Evolutionary conservation across 1,140 invertebrate genomes (phyloP), one percentile per base, ranked within the genome.

Genomic region (Zaprionus davidi): DNA sequence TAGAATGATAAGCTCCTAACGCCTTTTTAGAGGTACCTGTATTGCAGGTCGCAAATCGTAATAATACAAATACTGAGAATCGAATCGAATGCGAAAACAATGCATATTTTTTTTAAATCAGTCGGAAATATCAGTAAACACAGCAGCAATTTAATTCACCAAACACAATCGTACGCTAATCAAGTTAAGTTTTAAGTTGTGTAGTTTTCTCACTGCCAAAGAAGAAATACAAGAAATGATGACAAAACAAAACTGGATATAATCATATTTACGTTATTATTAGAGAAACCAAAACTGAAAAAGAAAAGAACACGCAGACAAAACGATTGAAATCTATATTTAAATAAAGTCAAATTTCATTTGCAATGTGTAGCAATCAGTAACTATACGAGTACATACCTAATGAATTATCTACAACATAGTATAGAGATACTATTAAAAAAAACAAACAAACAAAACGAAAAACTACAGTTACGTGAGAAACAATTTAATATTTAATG

Each of bases 331-430:
- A 56, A 56, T 56, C 22, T 28, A 56, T 31, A 51, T 24, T 51
- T 51, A 56, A 56, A n/a, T 24, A 56, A 56, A 7, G 78, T 71
- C 49, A 83, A 79, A 83, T 74, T 90, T 90, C 58, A 71, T 90
- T 88, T 88, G 84, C 85, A 87, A 88, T 79, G 51, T 76, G 81
- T 88, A 88, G 84, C 84, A 90, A 88, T 88, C 85, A 90, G 78
- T 81, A 84, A 84, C 55, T 34, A 76, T 79, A 87, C 62, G 46
- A 63, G 57, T 76, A 76, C n/a, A 70, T 59, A 66, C 78, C 76
- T 76, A 76, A 22, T 63, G 59, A 66, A 79, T 82, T 87, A 87
- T 73, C 66, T 80, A 86, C 73, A 44, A 74, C 77, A 77, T 67
- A 67, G 38, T 72, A 75, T 83, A 88, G 44, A 58, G 55, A 65